These are phyloP conservation scores for Brotula barbata DNA, from an alignment of 2,797 vertebrate genomes.

Conservation along the genomic window DNA sequence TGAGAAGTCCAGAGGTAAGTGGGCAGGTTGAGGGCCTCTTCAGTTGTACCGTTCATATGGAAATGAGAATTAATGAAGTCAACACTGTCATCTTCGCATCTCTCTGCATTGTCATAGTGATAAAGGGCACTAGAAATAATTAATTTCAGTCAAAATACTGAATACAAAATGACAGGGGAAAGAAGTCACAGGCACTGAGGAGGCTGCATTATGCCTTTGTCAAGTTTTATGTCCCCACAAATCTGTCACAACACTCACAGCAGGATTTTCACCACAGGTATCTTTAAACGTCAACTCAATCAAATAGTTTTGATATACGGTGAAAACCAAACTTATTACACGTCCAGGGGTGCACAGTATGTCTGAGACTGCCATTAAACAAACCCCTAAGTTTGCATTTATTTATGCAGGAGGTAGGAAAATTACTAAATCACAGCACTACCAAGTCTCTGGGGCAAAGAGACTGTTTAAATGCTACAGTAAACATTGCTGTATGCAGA, in stretches of 20 bases:
- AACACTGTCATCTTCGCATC: constrained; percentile 63
- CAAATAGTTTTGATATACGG: no score
- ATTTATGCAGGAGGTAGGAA: constrained; percentile 24
- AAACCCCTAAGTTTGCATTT: constrained; percentile 21
- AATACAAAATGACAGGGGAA: constrained; percentile 31
- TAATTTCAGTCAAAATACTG: constrained; percentile 64
- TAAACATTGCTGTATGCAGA: constrained; percentile 21
- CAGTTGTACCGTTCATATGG: constrained; percentile 62
- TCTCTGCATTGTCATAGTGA: constrained; percentile 59
- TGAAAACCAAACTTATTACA: no score
- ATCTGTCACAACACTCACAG: constrained; percentile 32
- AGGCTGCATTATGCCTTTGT: constrained; percentile 38
- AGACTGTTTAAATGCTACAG: constrained; percentile 8
- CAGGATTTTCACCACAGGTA: constrained; percentile 13
- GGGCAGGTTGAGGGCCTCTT: constrained; percentile 64
- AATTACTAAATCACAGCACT: background rate
- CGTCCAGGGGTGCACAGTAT: no score
- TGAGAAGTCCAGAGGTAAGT: constrained; percentile 50
- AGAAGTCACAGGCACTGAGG: constrained; percentile 40
- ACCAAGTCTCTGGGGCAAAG: constrained; percentile 19
- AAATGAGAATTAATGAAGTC: constrained; percentile 75
- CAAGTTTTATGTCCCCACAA: constrained; percentile 47
- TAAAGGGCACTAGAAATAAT: constrained; percentile 64
- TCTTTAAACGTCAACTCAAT: constrained; percentile 43
- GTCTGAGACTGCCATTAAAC: no score